Evolutionary conservation across 2,888 invertebrate species (phyloP).

Genomic region (Apamea epomidion): DNA sequence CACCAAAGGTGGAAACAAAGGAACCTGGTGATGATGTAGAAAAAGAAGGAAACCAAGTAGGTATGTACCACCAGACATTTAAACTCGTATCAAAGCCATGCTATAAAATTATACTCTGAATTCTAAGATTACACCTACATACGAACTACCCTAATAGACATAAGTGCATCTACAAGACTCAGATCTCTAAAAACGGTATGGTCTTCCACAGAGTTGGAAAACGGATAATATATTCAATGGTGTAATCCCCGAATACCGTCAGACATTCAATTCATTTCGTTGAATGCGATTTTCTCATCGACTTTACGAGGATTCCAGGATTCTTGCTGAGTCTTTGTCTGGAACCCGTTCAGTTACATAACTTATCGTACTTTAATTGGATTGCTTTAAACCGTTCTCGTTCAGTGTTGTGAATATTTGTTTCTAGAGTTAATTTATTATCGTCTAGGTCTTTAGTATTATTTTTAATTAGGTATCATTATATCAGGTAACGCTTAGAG

Average conservation of each 20-base stretch:
- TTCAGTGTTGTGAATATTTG: slow-evolving; percentile 47
- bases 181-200: slow-evolving; percentile 15
- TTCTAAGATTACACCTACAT: not conserved
- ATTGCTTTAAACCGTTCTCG: slow-evolving; percentile 39
- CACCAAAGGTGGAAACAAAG: not conserved
- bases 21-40: not conserved
- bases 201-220: slow-evolving; percentile 41
- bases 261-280: slow-evolving; percentile 74
- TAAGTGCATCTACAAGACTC: slow-evolving; percentile 20
- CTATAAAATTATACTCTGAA: not conserved
- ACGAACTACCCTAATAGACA: not conserved
- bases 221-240: slow-evolving; percentile 68
- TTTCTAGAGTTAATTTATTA: slow-evolving; percentile 39
- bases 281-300: slow-evolving; percentile 73
- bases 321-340: slow-evolving; percentile 62
- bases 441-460: slow-evolving; percentile 4
- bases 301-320: slow-evolving; percentile 68
- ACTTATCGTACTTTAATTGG: slow-evolving; percentile 55
- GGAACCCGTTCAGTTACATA: slow-evolving; percentile 37
- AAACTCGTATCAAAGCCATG: not conserved
- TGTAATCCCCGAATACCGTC: slow-evolving; percentile 68
- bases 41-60: not conserved
- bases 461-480: not conserved
- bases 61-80: not conserved
- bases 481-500: not conserved